Percentiles rank a stretch among this genome's conserved stretches.
phyloP scores from a whole-genome alignment of 2,797 vertebrate species.

The Dicrostonyx torquatus region DNA sequence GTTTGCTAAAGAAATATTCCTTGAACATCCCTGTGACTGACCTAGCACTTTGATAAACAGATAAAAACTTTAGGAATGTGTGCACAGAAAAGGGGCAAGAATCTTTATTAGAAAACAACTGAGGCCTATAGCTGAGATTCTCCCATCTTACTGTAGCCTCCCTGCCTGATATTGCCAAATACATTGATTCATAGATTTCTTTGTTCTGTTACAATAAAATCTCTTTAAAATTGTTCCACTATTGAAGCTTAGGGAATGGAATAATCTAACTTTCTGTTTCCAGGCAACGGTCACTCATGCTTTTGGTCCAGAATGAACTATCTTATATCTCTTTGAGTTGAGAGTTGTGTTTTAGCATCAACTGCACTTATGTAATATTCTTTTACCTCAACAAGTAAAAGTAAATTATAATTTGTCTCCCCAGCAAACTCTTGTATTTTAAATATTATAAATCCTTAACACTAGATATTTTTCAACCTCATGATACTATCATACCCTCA shows the following conservation, averaged over 20 bases:
- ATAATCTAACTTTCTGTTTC: neutral
- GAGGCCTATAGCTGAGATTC: neutral
- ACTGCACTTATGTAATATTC: neutral
- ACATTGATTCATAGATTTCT: neutral
- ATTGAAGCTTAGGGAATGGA: too few relatives aligned
- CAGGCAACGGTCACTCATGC: neutral
- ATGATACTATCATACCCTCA: neutral
- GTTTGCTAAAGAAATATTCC: neutral
- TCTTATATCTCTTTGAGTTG: neutral
- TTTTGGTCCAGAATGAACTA: too few relatives aligned
- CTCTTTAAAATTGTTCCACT: rapidly evolving
- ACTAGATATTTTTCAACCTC: neutral
- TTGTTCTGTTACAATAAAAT: neutral
- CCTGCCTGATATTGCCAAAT: neutral
- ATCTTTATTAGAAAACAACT: neutral
- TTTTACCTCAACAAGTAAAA: neutral
- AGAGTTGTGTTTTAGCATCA: neutral
- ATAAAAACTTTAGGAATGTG: neutral
- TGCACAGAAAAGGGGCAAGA: neutral
- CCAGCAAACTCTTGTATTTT: neutral
- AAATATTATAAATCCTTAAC: neutral
- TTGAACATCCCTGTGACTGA: neutral
- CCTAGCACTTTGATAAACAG: neutral
- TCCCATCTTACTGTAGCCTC: neutral
- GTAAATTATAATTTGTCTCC: neutral